phyloP scores from a whole-genome alignment of 2,797 vertebrate genomes.

The Smutsia gigantea region DNA sequence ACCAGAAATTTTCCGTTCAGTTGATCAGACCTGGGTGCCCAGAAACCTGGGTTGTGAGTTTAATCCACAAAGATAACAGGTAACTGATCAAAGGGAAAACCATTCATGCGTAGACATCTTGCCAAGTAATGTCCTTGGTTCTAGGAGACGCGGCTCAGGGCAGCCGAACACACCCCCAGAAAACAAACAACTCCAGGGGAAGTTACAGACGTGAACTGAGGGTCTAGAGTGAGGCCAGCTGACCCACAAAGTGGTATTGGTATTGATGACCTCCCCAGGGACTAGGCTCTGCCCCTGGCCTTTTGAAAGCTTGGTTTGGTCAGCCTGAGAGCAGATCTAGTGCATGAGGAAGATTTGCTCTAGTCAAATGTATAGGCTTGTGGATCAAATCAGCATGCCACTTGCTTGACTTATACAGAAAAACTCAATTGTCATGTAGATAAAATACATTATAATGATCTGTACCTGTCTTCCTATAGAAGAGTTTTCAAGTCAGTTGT shows the following conservation, averaged over 20 bases:
- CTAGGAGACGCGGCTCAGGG: neutral
- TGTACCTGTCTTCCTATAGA: neutral
- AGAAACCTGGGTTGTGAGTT: neutral
- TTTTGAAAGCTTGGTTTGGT: neutral
- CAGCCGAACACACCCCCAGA: neutral
- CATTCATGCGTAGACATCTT: neutral
- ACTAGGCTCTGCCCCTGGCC: neutral
- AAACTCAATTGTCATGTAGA: neutral
- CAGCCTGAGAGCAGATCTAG: neutral
- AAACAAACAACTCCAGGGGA: neutral
- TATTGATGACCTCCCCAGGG: neutral
- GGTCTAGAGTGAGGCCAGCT: neutral
- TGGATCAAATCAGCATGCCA: neutral
- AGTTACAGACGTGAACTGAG: neutral
- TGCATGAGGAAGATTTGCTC: neutral
- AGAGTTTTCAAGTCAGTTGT: neutral
- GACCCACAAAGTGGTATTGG: neutral
- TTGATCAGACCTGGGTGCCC: neutral
- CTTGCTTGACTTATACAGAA: neutral
- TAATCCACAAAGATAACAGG: neutral
- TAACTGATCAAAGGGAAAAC: neutral
- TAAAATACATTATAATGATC: neutral
- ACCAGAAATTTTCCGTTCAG: neutral
- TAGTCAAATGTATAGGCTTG: neutral
- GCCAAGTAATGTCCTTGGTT: neutral